Evolutionary conservation across 1,140 invertebrate genomes (phyloP).

Genomic region (Nasonia vitripennis): DNA sequence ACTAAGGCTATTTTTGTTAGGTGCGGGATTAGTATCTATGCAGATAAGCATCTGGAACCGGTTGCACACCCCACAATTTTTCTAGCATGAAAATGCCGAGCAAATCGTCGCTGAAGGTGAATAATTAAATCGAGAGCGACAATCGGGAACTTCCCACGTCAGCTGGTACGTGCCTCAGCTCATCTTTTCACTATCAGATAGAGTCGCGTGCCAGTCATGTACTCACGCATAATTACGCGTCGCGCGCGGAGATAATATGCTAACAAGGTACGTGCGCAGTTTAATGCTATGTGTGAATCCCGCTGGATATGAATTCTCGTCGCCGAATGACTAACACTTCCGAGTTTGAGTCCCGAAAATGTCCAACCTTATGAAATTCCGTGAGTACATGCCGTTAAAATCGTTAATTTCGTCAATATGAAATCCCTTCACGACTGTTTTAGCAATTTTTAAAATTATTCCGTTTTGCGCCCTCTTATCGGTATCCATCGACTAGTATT

Average conservation of each 20-base stretch:
- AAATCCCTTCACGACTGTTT: too few relatives aligned
- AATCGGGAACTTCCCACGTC: conserved; percentile 43
- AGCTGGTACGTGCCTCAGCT: conserved; percentile 44
- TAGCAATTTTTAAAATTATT: neutral
- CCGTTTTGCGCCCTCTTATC: neutral
- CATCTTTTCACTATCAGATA: conserved; percentile 60
- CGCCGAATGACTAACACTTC: conserved; percentile 14
- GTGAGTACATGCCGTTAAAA: neutral
- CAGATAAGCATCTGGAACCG: neutral
- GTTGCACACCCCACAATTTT: neutral
- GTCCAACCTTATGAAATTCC: neutral
- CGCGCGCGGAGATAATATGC: conserved; percentile 65
- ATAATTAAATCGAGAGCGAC: conserved; percentile 36
- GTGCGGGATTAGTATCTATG: too few relatives aligned
- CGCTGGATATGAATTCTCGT: conserved; percentile 59
- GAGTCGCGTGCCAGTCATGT: conserved; percentile 59
- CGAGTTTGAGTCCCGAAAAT: neutral
- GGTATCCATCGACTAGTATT: too few relatives aligned
- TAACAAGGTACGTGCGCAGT: conserved; percentile 60
- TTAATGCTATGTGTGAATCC: conserved; percentile 67
- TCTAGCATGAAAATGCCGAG: neutral
- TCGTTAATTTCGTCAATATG: neutral
- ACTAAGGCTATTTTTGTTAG: too few relatives aligned
- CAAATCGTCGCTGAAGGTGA: conserved; percentile 39
- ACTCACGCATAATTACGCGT: conserved; percentile 58